A percentile compares a stretch with the other conserved stretches of the same genome.
These are phyloP conservation scores for Lamellibrachia satsuma DNA, from an alignment of 2,888 invertebrate genomes.

Conservation along the genomic window DNA sequence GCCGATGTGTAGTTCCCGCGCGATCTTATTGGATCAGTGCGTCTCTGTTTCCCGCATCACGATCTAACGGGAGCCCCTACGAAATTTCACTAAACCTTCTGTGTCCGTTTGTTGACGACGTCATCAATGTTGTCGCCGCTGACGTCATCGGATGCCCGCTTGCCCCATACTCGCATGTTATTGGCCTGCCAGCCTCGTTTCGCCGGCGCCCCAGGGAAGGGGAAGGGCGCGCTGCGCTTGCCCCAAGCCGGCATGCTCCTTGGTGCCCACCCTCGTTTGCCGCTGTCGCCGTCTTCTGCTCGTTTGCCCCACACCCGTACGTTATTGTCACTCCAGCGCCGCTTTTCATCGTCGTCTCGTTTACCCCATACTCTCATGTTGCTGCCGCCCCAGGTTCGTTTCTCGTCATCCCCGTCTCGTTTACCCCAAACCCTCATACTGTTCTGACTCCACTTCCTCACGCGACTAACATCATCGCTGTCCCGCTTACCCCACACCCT, in stretches of 20 bases:
- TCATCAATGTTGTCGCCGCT: conserved; percentile 3
- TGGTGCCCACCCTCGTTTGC: conserved; percentile 33
- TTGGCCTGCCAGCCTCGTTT: conserved; percentile 35
- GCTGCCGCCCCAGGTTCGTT: conserved; percentile 33
- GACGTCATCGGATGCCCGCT: conserved; percentile 21
- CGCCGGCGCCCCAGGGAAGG: background rate
- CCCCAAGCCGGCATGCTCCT: conserved; percentile 37
- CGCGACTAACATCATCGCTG: conserved; percentile 19
- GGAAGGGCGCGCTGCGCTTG: conserved; percentile 26
- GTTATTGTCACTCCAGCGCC: conserved; percentile 33
- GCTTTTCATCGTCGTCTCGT: conserved; percentile 31
- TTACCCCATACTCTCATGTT: conserved; percentile 19
- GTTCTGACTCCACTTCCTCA: conserved; percentile 29
- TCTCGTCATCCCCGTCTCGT: conserved; percentile 28
- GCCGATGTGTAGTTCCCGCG: background rate
- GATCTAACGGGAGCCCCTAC: background rate
- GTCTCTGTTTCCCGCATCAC: background rate
- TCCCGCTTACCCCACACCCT: conserved; percentile 32
- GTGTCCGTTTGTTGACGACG: background rate
- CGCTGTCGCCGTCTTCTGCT: background rate
- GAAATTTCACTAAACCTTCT: background rate
- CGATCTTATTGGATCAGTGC: background rate
- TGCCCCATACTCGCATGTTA: conserved; percentile 38
- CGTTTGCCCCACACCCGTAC: conserved; percentile 39
- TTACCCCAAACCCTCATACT: conserved; percentile 37